phyloP scores from a whole-genome alignment of 2,113 vertebrate species.

The Malurus elegans region DNA sequence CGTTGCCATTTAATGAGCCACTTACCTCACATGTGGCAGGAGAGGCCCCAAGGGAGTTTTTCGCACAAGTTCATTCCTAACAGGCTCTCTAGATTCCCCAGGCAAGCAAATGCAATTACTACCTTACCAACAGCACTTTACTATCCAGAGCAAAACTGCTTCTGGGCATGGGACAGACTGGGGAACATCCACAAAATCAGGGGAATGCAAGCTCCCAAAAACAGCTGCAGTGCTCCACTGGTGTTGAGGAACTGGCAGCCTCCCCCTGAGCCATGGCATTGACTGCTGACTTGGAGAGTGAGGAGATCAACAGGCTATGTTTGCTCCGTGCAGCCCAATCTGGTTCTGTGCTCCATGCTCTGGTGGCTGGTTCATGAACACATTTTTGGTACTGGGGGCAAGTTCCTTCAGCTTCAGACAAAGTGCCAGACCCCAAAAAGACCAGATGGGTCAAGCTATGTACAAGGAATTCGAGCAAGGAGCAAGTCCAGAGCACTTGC shows the following conservation, averaged over 20 bases:
- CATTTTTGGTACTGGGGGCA: not conserved
- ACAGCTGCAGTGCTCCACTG: not conserved
- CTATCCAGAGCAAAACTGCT: not conserved
- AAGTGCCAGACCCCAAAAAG: not conserved
- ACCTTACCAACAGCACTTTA: not conserved
- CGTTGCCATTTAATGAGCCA: not conserved
- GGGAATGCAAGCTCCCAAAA: not conserved
- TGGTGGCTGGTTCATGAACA: not conserved
- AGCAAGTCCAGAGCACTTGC: not conserved
- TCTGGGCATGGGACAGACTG: not conserved
- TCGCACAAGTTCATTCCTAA: not conserved
- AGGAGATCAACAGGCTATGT: not conserved
- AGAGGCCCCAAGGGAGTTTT: not conserved
- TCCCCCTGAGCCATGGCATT: not conserved
- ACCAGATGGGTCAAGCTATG: not conserved
- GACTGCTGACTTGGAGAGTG: not conserved
- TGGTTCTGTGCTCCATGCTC: not conserved
- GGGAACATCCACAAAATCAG: not conserved
- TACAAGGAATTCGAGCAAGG: not conserved
- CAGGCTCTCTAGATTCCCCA: not conserved
- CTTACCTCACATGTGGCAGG: not conserved
- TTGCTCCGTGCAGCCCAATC: not conserved
- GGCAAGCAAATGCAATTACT: slow-evolving; percentile 3
- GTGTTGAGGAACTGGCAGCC: not conserved
- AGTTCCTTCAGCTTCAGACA: not conserved